Evolutionary conservation across 2,113 vertebrate genomes (phyloP).

Genomic region (Oncorhynchus nerka): DNA sequence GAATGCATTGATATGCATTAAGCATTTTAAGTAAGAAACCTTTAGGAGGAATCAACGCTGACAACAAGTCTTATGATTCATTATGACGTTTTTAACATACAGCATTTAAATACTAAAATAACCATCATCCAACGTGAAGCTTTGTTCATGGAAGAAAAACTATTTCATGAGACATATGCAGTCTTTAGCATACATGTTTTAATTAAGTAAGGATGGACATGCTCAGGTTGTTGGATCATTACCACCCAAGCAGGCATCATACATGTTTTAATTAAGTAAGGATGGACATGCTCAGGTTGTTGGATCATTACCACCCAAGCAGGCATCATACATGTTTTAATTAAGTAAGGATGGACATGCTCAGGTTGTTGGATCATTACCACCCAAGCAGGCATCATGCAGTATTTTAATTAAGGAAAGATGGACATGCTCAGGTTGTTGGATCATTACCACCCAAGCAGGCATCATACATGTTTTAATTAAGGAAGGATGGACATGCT

Average conservation of each 20-base stretch:
- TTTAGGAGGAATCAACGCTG: no score
- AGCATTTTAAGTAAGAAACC: background rate
- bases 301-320: no score
- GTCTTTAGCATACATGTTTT: background rate
- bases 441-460: no score
- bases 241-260: background rate
- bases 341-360: no score
- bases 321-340: no score
- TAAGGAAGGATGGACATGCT: no score
- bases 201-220: background rate
- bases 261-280: background rate
- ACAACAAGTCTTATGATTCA: background rate
- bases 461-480: no score
- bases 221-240: background rate
- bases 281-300: no score
- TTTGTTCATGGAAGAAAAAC: background rate
- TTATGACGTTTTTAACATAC: background rate
- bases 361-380: no score
- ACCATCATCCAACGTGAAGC: background rate
- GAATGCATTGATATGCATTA: background rate
- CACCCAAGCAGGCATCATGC: no score
- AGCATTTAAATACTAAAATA: background rate
- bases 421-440: no score
- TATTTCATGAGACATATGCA: background rate
- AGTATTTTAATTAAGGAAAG: no score